These are phyloP conservation scores for Holotrichia oblita DNA, from an alignment of 1,140 invertebrate species.

Conservation along the genomic window DNA sequence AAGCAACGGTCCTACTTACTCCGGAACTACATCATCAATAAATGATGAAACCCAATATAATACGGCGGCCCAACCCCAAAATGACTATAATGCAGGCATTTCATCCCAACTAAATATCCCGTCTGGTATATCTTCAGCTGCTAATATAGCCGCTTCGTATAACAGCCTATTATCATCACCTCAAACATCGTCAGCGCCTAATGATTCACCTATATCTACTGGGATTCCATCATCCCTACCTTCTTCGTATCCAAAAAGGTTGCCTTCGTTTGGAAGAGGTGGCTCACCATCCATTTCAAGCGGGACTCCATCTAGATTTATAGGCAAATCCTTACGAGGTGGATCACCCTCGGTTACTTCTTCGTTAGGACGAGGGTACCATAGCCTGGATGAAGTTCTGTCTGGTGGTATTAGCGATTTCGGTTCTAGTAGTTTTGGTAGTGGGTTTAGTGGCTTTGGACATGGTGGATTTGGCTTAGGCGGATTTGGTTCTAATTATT, in stretches of 20 bases:
- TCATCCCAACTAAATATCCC: neutral
- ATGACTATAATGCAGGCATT: neutral
- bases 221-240: neutral
- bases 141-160: slow-evolving; percentile 11
- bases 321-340: neutral
- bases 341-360: neutral
- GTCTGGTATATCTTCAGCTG: neutral
- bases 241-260: neutral
- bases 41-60: neutral
- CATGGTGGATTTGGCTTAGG: neutral
- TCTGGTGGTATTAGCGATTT: slow-evolving; percentile 9
- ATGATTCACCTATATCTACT: neutral
- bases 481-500: neutral
- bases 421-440: neutral
- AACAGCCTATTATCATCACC: neutral
- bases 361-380: neutral
- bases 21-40: neutral
- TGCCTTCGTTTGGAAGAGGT: neutral
- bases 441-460: neutral
- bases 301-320: neutral
- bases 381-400: neutral
- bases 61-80: neutral
- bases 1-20: neutral
- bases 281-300: neutral
- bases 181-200: neutral